Percentiles rank a stretch among this genome's conserved stretches.
Evolutionary conservation across 2,888 invertebrate genomes (phyloP).

Genomic region (Tryphoninae sp.): DNA sequence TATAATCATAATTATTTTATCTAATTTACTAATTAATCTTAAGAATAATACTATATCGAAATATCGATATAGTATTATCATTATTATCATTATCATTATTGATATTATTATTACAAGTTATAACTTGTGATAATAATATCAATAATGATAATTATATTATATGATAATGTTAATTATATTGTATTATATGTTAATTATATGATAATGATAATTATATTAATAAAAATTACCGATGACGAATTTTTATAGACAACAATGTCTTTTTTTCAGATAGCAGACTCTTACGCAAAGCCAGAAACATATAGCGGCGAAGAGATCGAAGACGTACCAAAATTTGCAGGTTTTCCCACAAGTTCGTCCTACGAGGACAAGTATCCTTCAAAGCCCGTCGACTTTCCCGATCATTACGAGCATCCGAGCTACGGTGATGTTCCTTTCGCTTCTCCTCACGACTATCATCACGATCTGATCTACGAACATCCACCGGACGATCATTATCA

Average conservation of each 20-base stretch:
- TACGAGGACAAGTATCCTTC: slow-evolving; percentile 66
- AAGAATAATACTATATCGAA: neutral
- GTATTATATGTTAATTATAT: no score
- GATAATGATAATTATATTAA: no score
- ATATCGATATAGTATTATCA: no score
- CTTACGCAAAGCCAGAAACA: slow-evolving; percentile 58
- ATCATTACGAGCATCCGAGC: slow-evolving; percentile 72
- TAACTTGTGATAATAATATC: no score
- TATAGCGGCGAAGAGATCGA: slow-evolving; percentile 25
- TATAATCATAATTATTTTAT: slow-evolving; percentile 47
- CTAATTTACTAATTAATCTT: neutral
- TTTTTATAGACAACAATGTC: neutral
- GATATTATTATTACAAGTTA: no score
- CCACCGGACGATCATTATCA: slow-evolving; percentile 81
- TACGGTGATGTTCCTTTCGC: slow-evolving; percentile 79
- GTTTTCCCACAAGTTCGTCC: slow-evolving; percentile 29
- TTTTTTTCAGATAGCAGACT: slow-evolving; percentile 54
- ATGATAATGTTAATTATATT: no score
- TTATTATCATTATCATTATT: no score
- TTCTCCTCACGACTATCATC: slow-evolving; percentile 78
- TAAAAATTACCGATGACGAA: no score
- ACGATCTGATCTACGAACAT: slow-evolving; percentile 75
- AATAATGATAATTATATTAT: neutral
- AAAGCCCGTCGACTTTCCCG: slow-evolving; percentile 70
- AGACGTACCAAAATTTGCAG: slow-evolving; percentile 52